These are phyloP conservation scores for Eulacestoma nigropectus DNA, from an alignment of 2,113 vertebrate genomes.

Conservation along the genomic window DNA sequence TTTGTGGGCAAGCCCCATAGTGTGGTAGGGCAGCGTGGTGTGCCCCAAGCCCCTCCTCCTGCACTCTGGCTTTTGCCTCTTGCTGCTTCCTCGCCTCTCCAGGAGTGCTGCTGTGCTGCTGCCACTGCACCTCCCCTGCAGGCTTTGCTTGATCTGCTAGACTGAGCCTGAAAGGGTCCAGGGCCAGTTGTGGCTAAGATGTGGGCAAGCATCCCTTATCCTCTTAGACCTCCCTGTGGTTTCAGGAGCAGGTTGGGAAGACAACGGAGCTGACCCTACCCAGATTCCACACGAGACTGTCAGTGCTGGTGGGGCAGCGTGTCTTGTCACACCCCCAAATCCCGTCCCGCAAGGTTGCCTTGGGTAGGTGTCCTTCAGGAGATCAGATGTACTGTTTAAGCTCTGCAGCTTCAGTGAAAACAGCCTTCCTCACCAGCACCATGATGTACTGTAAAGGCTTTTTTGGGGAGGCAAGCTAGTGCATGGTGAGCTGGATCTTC, in stretches of 20 bases:
- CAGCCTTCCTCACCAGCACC: background rate
- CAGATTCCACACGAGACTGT: rapidly evolving
- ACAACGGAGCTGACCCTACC: rapidly evolving
- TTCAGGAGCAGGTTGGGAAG: background rate
- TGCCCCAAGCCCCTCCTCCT: background rate
- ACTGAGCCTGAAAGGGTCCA: background rate
- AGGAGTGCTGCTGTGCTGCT: background rate
- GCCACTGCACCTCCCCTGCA: background rate
- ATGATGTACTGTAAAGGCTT: background rate
- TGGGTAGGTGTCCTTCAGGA: background rate
- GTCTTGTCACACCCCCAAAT: background rate
- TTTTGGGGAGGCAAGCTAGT: rapidly evolving
- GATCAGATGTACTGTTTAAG: background rate
- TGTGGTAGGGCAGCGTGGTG: rapidly evolving
- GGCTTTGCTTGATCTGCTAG: rapidly evolving
- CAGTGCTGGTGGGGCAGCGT: rapidly evolving
- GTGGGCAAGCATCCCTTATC: too few species aligned
- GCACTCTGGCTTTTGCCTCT: background rate
- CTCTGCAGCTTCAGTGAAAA: background rate
- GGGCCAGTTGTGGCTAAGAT: rapidly evolving
- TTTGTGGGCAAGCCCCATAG: background rate
- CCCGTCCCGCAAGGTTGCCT: rapidly evolving
- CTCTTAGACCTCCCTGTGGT: background rate
- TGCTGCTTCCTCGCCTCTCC: background rate
- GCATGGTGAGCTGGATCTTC: background rate